Base-by-base conservation (phyloP, 2,113 vertebrate species). In the Promerops cafer region DNA sequence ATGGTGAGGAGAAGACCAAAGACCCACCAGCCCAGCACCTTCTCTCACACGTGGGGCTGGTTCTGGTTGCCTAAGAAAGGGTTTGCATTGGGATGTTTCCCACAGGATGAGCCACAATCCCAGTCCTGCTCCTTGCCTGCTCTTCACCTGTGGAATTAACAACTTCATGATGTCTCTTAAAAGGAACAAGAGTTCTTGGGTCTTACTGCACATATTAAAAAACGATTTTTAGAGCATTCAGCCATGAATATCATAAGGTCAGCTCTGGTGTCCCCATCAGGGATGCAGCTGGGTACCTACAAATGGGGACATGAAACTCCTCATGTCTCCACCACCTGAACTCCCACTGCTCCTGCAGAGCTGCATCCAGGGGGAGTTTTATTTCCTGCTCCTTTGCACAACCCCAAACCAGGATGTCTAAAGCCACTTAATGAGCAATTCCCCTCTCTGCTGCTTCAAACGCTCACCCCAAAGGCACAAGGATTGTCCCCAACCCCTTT, bases 31-130 rank as follows among this genome's bases (percentile, higher is more conserved):
- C 7, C 30, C 82, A 61, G 16, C 28, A 44, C 11, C 12, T 70
- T 66, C 64, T 88, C 21, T 40, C 37, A 27, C 37, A 0, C 0
- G 0, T 5, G 30, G 44, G 16, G 14, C 54, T 78, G 57, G n/a
- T 11, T 30, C 12, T 21, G 27, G 22, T 12, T 35, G 24, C 6
- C 26, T 20, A 5, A 85, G 6, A 18, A 80, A 56, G 74, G 45
- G 7, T 30, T 24, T 65, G 28, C 31, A 5, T 26, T 23, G 56
- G 11, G 44, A 7, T 45, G 5, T 75, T 86, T 56, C 70, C 16
- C 75, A 30, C 78, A 52, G 53, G 21, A 44, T 21, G 40, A 86
- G 33, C 44, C 44, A 20, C 16, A 33, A 13, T 54, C 47, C 2
- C 4, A 37, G 39, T 45, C 44, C 49, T 78, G 6, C 59, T 69